phyloP scores from a whole-genome alignment of 2,113 vertebrate species.

The Muntiacus muntjak region DNA sequence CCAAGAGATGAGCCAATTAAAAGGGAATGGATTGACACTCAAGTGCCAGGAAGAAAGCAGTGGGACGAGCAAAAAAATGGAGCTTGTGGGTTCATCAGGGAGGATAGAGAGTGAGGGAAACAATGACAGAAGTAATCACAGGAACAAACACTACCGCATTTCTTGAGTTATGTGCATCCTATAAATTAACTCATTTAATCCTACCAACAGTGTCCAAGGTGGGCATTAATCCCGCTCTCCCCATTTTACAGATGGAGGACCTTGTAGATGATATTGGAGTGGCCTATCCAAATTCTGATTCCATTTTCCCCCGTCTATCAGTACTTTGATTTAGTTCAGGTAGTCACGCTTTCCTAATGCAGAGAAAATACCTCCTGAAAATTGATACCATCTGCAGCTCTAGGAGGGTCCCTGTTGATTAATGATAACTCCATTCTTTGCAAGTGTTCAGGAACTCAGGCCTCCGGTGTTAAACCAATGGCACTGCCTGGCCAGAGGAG shows the following conservation, averaged over 20 bases:
- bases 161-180: neutral
- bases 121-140: neutral
- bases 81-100: neutral
- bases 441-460: neutral
- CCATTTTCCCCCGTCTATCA: neutral
- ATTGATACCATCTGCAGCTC: neutral
- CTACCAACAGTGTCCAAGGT: neutral
- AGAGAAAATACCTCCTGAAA: neutral
- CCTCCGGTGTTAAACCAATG: neutral
- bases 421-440: neutral
- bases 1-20: neutral
- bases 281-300: neutral
- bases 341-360: neutral
- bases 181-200: neutral
- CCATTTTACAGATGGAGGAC: neutral
- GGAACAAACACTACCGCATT: neutral
- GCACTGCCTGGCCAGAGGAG: neutral
- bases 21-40: neutral
- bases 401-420: neutral
- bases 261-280: neutral
- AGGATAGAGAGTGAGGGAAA: neutral
- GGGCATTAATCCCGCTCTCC: accelerated
- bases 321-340: neutral
- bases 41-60: neutral
- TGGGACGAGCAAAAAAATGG: neutral